phyloP scores from a whole-genome alignment of 2,797 vertebrate genomes.

The Enteromius trimaculatus region DNA sequence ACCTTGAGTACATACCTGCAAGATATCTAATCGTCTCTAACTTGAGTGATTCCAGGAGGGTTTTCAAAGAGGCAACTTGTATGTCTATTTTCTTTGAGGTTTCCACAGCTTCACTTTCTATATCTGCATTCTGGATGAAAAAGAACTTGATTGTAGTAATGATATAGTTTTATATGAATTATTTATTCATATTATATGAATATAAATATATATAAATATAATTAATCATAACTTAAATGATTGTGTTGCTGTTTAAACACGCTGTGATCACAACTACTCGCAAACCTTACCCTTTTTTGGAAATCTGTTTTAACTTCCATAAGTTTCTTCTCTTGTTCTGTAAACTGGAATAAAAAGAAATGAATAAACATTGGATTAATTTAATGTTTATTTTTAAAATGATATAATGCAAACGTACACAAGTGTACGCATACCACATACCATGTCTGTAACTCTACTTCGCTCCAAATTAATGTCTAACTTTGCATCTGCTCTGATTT shows the following conservation, averaged over 20 bases:
- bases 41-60: constrained; percentile 93
- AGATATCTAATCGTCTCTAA: constrained; percentile 91
- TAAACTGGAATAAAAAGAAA: constrained; percentile 80
- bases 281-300: constrained; percentile 82
- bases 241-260: background rate
- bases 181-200: too few relatives aligned
- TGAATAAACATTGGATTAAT: background rate
- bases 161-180: background rate
- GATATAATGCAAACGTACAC: background rate
- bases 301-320: constrained; percentile 92
- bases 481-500: constrained; percentile 87
- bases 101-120: constrained; percentile 86
- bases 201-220: too few relatives aligned
- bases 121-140: constrained; percentile 78
- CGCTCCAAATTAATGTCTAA: constrained; percentile 95
- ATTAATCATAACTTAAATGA: background rate
- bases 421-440: constrained; percentile 63
- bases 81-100: constrained; percentile 93
- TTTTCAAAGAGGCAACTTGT: constrained; percentile 94
- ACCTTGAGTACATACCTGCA: constrained; percentile 82
- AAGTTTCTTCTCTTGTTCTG: constrained; percentile 92
- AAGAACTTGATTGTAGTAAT: background rate
- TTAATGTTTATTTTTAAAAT: background rate
- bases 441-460: constrained; percentile 88
- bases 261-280: background rate